Base-by-base conservation (phyloP, 2,888 invertebrate genomes). In the Omphaloscelis lunosa region DNA sequence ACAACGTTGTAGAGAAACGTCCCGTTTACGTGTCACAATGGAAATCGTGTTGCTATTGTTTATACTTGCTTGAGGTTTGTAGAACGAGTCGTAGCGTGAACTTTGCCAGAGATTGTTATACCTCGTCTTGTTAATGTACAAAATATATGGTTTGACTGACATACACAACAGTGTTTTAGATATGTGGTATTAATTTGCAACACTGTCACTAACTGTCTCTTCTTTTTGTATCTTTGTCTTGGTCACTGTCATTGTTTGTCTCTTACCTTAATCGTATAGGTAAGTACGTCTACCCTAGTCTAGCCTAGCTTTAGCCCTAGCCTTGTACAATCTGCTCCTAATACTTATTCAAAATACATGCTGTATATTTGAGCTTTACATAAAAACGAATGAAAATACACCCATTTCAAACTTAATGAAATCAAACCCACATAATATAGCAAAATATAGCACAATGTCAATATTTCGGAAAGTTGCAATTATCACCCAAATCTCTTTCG, bases 1-100 rank as follows among this genome's bases (percentile, higher is more conserved):
- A 81, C 77, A 72, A 72, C 82, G 86, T 86, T 75, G 77, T 79
- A 75, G 66, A 71, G 79, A 67, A 78, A 80, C 81, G 83, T 79
- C 75, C 74, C 74, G 85, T 79, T 88, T 85, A 80, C 83, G 80
- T 86, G 78, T 85, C 74, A 77, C 84, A 84, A 87, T 86, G 69
- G 83, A 75, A 83, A 81, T 82, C 82, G 75, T 80, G 85, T 85
- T 89, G 74, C 87, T 88, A 86, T 88, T 84, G 85, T 86, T 51
- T 86, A 75, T 82, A 77, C 71, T 67, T 63, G 81, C 74, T 82
- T 70, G 69, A 73, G 53, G 48, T 86, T 80, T 87, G 77, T 76
- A 74, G 74, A 75, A 75, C 75, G 71, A 79, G 65, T 74, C 70
- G 70, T 74, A 56, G 67, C 66, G 59, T 83, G 75, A 72, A 65